A percentile compares a stretch with the other conserved stretches of the same genome.
Conservation (phyloP, 2,888 invertebrate species). For the Aphidius colemani region DNA sequence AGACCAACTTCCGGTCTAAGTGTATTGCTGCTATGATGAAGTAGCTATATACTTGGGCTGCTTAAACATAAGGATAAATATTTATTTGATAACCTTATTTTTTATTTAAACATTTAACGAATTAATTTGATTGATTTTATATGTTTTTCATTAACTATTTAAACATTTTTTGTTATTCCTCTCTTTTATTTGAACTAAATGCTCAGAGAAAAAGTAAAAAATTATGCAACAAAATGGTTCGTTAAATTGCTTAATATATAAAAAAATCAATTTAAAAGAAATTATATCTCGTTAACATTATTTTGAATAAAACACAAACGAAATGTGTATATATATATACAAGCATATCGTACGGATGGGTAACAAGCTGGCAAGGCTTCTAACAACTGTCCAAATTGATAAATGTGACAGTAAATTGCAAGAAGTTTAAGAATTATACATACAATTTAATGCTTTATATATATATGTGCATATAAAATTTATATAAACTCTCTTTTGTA, state of each 20-base stretch:
- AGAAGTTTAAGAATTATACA: conserved; percentile 25
- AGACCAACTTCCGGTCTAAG: conserved; percentile 37
- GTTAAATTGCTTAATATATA: not conserved
- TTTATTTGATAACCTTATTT: too few species aligned
- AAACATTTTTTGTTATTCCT: too few species aligned
- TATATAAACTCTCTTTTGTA: conserved; percentile 42
- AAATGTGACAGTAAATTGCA: conserved; percentile 60
- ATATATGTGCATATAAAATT: not conserved
- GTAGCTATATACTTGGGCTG: conserved; percentile 1
- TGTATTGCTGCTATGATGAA: conserved; percentile 40
- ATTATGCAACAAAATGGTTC: too few species aligned
- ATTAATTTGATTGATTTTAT: too few species aligned
- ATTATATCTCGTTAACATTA: conserved; percentile 30
- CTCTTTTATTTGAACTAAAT: too few species aligned
- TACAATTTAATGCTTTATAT: not conserved
- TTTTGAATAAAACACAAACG: conserved; percentile 37
- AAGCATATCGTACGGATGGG: conserved; percentile 35
- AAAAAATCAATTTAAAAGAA: conserved; percentile 31
- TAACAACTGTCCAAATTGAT: conserved; percentile 58
- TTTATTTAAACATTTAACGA: too few species aligned
- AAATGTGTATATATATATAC: conserved; percentile 30
- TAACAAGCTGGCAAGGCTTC: conserved; percentile 60
- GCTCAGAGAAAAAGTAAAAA: too few species aligned
- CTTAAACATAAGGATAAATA: too few species aligned
- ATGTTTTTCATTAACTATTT: too few species aligned